phyloP scores from a whole-genome alignment of 1,140 invertebrate genomes.

The Drosophila parabipectinata region DNA sequence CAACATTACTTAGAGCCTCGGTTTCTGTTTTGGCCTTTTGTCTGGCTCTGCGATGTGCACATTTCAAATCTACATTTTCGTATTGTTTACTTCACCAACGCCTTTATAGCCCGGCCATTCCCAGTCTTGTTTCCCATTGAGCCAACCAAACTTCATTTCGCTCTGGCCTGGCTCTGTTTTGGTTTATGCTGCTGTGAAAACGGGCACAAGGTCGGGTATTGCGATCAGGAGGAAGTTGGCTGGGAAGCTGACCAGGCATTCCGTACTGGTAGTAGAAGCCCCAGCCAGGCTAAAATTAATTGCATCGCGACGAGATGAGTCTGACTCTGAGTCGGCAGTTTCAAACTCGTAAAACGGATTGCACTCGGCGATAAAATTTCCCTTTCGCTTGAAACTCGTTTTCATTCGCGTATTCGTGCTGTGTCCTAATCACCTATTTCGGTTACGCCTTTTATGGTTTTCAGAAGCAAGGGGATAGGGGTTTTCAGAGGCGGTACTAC shows the following conservation, averaged over 20 bases:
- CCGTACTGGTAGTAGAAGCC: conserved; percentile 26
- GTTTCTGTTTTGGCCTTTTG: conserved; percentile 45
- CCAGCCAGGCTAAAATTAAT: conserved; percentile 54
- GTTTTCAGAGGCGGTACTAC: background rate
- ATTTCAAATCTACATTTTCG: conserved; percentile 67
- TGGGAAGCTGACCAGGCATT: conserved; percentile 45
- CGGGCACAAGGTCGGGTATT: conserved; percentile 68
- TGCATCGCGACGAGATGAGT: conserved; percentile 50
- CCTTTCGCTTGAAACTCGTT: conserved; percentile 74
- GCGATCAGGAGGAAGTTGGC: conserved; percentile 47
- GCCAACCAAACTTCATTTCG: conserved; percentile 69
- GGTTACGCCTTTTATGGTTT: conserved; percentile 36
- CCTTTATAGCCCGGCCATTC: conserved; percentile 56
- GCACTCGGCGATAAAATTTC: conserved; percentile 68
- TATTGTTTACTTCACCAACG: conserved; percentile 59
- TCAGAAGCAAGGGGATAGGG: background rate
- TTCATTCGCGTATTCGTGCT: conserved; percentile 15
- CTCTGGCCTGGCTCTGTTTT: conserved; percentile 32
- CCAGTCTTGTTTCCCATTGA: conserved; percentile 45
- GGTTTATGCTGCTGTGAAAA: conserved; percentile 59
- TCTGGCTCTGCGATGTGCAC: conserved; percentile 53
- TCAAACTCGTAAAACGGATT: conserved; percentile 47
- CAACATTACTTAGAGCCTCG: conserved; percentile 40
- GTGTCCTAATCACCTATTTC: conserved; percentile 75
- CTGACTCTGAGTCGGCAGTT: conserved; percentile 31